Evolutionary conservation across 2,888 invertebrate genomes (phyloP).

Genomic region (Meta bourneti): DNA sequence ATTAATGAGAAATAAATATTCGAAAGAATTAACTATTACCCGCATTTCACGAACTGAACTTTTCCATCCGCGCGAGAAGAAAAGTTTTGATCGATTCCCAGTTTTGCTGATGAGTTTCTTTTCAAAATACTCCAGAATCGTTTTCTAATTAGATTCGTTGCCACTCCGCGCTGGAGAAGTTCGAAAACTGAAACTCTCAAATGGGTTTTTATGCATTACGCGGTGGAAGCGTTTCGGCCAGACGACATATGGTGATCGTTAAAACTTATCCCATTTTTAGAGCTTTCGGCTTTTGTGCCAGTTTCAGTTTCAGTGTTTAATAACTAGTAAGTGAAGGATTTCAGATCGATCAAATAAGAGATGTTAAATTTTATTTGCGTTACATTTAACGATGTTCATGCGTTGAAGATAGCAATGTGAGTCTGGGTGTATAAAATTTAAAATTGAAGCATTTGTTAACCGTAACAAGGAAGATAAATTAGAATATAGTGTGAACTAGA

Average conservation of each 20-base stretch:
- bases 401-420: too few relatives aligned
- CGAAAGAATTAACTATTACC: constrained; percentile 37
- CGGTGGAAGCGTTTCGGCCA: neutral
- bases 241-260: constrained; percentile 21
- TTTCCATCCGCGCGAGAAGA: neutral
- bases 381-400: too few relatives aligned
- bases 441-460: too few relatives aligned
- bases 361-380: too few relatives aligned
- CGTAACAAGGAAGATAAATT: too few relatives aligned
- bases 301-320: neutral
- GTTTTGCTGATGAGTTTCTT: constrained; percentile 40
- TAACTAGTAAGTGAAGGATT: too few relatives aligned
- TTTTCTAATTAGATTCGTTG: constrained; percentile 45
- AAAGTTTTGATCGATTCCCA: constrained; percentile 39
- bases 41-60: constrained; percentile 18
- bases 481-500: too few relatives aligned
- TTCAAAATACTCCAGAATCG: constrained; percentile 23
- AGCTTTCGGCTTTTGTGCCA: neutral
- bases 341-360: too few relatives aligned
- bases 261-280: constrained; percentile 7
- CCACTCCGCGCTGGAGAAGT: neutral
- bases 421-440: too few relatives aligned
- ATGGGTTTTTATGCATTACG: constrained; percentile 21
- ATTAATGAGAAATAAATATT: constrained; percentile 27
- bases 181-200: constrained; percentile 35